Conservation (phyloP, 2,113 vertebrate genomes). For the Scatophagus argus region DNA sequence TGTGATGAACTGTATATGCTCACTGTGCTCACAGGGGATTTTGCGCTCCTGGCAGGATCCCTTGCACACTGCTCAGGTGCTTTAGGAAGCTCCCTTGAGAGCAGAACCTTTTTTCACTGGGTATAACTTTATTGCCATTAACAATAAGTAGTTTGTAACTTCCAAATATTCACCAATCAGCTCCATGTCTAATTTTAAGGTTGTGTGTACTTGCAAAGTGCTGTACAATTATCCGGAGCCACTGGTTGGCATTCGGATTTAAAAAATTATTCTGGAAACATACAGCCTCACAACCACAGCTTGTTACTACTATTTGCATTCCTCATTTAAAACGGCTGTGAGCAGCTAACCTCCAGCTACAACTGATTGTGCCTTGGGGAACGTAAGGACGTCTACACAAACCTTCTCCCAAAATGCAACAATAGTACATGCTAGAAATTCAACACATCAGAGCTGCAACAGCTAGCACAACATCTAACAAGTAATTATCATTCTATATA, state of each 20-base stretch:
- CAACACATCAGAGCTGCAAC: conserved; percentile 36
- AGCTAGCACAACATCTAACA: too few species aligned
- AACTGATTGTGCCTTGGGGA: conserved; percentile 48
- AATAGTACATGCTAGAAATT: conserved; percentile 52
- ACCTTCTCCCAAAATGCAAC: conserved; percentile 32
- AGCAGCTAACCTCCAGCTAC: conserved; percentile 56
- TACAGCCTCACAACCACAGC: conserved; percentile 36
- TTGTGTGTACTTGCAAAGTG: neutral
- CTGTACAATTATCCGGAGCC: conserved; percentile 9
- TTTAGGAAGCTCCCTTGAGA: conserved; percentile 27
- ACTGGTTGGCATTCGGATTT: conserved; percentile 7
- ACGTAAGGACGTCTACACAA: conserved; percentile 21
- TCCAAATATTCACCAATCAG: conserved; percentile 12
- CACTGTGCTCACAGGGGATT: conserved; percentile 8
- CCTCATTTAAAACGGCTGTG: conserved; percentile 49
- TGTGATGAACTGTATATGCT: conserved; percentile 23
- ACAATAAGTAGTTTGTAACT: conserved; percentile 6
- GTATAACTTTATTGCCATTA: conserved; percentile 25
- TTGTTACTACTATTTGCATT: conserved; percentile 63
- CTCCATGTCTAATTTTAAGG: neutral
- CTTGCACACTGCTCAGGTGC: neutral
- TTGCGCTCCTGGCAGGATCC: conserved; percentile 15
- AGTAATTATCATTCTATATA: conserved; percentile 57
- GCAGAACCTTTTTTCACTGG: conserved; percentile 10
- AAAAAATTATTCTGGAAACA: conserved; percentile 27